Evolutionary conservation across 2,888 invertebrate genomes (phyloP).

Genomic region (Aspidapion aeneum): DNA sequence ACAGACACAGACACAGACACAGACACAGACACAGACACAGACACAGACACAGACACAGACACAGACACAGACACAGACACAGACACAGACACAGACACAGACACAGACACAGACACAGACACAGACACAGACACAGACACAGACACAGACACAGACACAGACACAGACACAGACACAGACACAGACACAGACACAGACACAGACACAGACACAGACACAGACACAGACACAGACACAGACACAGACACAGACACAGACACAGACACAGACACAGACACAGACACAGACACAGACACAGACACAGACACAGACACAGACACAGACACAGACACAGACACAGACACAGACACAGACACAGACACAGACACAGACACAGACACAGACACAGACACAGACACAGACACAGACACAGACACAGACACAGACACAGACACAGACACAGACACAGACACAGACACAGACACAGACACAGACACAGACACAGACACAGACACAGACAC

Average conservation of each 20-base stretch:
- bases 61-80: constrained; percentile 13
- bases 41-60: constrained; percentile 13
- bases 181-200: not conserved
- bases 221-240: not conserved
- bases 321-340: not conserved
- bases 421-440: not conserved
- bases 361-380: not conserved
- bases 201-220: not conserved
- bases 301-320: not conserved
- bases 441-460: not conserved
- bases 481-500: not conserved
- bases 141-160: constrained; percentile 12
- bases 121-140: constrained; percentile 13
- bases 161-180: constrained; percentile 10
- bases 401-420: not conserved
- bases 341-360: not conserved
- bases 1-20: constrained; percentile 13
- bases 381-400: not conserved
- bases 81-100: constrained; percentile 12
- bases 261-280: not conserved
- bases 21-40: constrained; percentile 12
- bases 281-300: not conserved
- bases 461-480: not conserved
- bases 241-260: not conserved
- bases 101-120: constrained; percentile 13